Conservation (phyloP, 2,797 vertebrate species). For the Limnodromus scolopaceus region DNA sequence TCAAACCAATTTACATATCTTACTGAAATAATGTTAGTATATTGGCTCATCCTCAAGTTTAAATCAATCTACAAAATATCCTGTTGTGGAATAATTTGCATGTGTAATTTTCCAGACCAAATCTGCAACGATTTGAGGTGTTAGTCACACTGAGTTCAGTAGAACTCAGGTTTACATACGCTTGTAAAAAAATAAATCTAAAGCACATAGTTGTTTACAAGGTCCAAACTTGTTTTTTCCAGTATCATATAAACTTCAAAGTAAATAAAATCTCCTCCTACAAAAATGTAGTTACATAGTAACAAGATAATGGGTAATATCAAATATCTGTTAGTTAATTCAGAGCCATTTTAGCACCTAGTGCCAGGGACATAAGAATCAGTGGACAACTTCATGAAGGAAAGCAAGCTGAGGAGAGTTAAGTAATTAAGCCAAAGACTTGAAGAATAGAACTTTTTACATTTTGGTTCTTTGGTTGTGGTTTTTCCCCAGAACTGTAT, state of each 20-base stretch:
- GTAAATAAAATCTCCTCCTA: not conserved
- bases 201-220: not conserved
- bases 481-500: not conserved
- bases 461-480: not conserved
- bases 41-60: conserved; percentile 24
- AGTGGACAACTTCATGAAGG: not conserved
- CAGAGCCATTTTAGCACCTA: not conserved
- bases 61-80: conserved; percentile 27
- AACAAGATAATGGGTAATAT: not conserved
- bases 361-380: not conserved
- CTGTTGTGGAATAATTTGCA: conserved; percentile 40
- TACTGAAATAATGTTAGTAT: not conserved
- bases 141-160: not conserved
- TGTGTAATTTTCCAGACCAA: conserved; percentile 20
- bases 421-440: not conserved
- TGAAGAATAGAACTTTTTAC: not conserved
- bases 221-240: not conserved
- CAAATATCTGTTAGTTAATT: not conserved
- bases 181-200: not conserved
- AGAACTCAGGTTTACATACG: not conserved
- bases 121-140: not conserved
- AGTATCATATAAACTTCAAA: not conserved
- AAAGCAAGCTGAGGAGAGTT: not conserved
- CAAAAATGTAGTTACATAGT: not conserved
- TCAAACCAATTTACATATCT: conserved; percentile 16